A percentile compares a stretch with the other conserved stretches of the same genome.
Conservation (phyloP, 2,797 vertebrate species). For the Periophthalmus magnuspinnatus region DNA sequence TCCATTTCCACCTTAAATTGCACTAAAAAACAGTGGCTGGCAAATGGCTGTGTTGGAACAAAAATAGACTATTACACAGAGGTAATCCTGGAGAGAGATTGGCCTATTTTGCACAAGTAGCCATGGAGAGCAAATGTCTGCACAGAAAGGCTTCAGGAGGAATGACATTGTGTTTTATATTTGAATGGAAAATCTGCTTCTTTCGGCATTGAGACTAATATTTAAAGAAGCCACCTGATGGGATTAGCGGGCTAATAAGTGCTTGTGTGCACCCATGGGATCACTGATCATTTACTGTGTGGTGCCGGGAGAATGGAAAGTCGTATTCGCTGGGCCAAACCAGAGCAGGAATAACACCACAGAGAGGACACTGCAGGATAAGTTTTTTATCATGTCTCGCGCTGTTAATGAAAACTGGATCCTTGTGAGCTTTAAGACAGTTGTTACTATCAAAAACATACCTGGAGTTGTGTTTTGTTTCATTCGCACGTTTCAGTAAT, state of each 20-base stretch:
- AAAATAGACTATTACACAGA: background rate
- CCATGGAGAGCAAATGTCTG: background rate
- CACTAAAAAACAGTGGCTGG: slow-evolving; percentile 3
- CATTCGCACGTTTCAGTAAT: too few relatives aligned
- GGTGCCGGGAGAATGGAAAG: slow-evolving; percentile 15
- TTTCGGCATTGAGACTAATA: slow-evolving; percentile 1
- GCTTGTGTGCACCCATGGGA: slow-evolving; percentile 5
- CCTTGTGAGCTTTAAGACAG: too few relatives aligned
- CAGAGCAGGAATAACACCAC: slow-evolving; percentile 17
- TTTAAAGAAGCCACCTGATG: background rate
- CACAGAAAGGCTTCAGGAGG: background rate
- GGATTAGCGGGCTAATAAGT: slow-evolving; percentile 11
- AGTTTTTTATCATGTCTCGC: background rate
- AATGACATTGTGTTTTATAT: background rate
- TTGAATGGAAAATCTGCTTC: background rate
- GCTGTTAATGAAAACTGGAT: slow-evolving; percentile 1
- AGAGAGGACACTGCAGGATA: background rate
- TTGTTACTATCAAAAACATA: too few relatives aligned
- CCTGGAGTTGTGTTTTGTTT: too few relatives aligned
- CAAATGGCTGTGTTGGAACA: background rate
- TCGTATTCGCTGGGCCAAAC: slow-evolving; percentile 20
- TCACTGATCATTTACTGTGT: slow-evolving; percentile 29
- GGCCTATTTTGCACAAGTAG: background rate
- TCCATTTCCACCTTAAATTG: slow-evolving; percentile 6
- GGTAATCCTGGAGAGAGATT: background rate